A percentile compares a stretch with the other conserved stretches of the same genome.
Conservation (phyloP, 2,797 vertebrate genomes). For the Characodon lateralis region DNA sequence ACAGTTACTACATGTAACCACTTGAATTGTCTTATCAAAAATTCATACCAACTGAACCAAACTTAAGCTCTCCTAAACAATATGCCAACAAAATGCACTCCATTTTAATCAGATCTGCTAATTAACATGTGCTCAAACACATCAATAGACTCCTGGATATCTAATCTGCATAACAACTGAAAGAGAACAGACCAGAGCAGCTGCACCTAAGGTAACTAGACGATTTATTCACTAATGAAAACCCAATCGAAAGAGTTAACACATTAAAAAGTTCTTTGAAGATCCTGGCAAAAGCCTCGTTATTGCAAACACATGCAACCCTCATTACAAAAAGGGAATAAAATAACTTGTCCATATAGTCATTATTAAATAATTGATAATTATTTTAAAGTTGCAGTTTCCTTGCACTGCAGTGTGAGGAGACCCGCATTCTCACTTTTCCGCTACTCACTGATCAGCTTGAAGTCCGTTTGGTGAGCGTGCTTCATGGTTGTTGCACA, state of each 20-base stretch:
- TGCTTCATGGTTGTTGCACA: conserved; percentile 74
- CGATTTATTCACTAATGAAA: conserved; percentile 1
- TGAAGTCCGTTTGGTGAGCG: conserved; percentile 75
- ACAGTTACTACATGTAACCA: not conserved
- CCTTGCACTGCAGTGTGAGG: conserved; percentile 12
- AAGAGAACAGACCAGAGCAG: not conserved
- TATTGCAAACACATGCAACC: not conserved
- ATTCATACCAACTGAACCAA: no score
- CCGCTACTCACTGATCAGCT: conserved; percentile 84
- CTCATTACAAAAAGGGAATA: not conserved
- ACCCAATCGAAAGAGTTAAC: not conserved
- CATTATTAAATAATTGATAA: not conserved
- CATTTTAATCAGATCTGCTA: not conserved
- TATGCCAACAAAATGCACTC: not conserved
- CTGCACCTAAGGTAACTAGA: not conserved
- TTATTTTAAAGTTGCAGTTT: conserved; percentile 17
- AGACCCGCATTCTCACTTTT: conserved; percentile 34
- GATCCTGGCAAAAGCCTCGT: not conserved
- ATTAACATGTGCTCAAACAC: not conserved
- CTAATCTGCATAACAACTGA: conserved; percentile 3
- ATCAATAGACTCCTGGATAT: not conserved
- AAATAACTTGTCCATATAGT: not conserved
- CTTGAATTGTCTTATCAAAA: not conserved
- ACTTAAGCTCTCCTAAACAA: not conserved
- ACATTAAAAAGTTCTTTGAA: not conserved